Evolutionary conservation across 1,140 invertebrate genomes (phyloP), one percentile per base, ranked within the genome.

Genomic region (Aricia agestis): DNA sequence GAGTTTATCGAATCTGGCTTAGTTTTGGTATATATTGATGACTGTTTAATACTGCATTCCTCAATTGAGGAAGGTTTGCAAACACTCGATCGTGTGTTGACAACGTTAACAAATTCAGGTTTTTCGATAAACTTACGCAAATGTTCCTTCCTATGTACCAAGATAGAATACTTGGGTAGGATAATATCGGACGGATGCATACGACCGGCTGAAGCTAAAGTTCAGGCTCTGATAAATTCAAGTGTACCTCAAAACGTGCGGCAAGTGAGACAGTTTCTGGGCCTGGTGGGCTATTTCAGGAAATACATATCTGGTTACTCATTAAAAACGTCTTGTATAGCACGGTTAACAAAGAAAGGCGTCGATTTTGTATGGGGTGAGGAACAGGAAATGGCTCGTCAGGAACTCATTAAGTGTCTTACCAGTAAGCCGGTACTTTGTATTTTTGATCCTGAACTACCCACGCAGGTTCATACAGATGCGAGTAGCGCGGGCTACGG

Each of bases 391-490:
- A n/a, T 13, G 0, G 36, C 59, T 9, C 32, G 67, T 2, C 41
- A 70, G 17, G 52, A 70, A 17, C 57, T 72, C 10, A 72, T 72
- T 6, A 65, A 36, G 2, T 13, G 36, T 5, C 25, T 74, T 7
- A 74, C 69, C 1, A 58, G 15, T 11, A n/a, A 71, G 66, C 70
- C 72, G 0, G 36, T 73, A 13, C 18, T 73, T 9, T 32, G 65
- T 32, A 69, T 73, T 31, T 73, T 73, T 63, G 63, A 67, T 17
- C 69, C 68, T 13, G 3, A 11, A 4, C 42, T 67, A 10, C 45
- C 63, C 18, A 70, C 72, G n/a, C 63, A 73, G 31, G 32, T 73
- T 5, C 72, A 73, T n/a, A 73, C 72, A 7, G 68, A 73, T 36
- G 68, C 68, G 9, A 73, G 73, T 41, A 71, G 69, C 6, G 11